A percentile compares a stretch with the other conserved stretches of the same genome.
Evolutionary conservation across 2,888 invertebrate genomes (phyloP).

Genomic region (Rhingia campestris): DNA sequence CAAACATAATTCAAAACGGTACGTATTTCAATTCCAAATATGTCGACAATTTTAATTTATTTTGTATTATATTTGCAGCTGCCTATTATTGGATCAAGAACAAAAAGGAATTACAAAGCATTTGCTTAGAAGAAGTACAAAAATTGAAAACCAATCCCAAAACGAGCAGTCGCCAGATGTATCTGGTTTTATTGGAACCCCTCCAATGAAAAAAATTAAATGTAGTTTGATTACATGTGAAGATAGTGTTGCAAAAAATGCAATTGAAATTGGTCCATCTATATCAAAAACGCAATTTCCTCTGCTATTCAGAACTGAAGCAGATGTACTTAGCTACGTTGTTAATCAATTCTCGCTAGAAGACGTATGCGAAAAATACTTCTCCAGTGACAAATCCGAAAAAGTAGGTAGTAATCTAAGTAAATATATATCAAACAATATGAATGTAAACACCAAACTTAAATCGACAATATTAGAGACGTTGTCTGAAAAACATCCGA

Average conservation of each 20-base stretch:
- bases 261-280: not conserved
- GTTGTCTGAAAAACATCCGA: constrained; percentile 81
- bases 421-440: constrained; percentile 79
- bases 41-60: not conserved
- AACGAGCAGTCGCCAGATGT: constrained; percentile 24
- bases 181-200: constrained; percentile 27
- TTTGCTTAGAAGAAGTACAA: constrained; percentile 44
- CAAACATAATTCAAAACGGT: constrained; percentile 79
- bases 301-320: constrained; percentile 52
- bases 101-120: constrained; percentile 51
- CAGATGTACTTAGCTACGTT: constrained; percentile 76
- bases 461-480: constrained; percentile 80
- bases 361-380: constrained; percentile 79
- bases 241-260: constrained; percentile 22
- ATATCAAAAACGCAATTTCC: constrained; percentile 35
- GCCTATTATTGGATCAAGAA: constrained; percentile 60
- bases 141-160: constrained; percentile 42
- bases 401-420: constrained; percentile 77
- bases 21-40: constrained; percentile 11
- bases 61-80: constrained; percentile 22
- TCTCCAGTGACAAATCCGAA: constrained; percentile 73
- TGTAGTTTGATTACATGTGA: constrained; percentile 33
- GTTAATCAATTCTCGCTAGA: constrained; percentile 77
- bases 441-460: constrained; percentile 79
- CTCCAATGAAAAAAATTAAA: constrained; percentile 38